Evolutionary conservation across 2,113 vertebrate genomes (phyloP).

Genomic region (Bubalus kerabau): DNA sequence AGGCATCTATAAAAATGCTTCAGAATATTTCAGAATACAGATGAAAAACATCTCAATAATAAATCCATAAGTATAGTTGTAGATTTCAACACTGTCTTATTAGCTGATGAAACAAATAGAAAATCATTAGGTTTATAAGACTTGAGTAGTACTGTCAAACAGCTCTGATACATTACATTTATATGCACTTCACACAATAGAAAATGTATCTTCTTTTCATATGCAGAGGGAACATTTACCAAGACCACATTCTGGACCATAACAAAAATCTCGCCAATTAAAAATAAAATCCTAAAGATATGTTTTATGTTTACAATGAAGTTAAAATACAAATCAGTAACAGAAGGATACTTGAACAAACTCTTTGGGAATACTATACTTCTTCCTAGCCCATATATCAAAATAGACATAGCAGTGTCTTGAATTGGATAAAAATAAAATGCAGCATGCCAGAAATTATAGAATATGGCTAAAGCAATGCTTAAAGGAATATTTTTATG

Average conservation of each 20-base stretch:
- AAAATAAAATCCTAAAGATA: not conserved
- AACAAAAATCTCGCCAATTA: not conserved
- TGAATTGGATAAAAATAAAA: not conserved
- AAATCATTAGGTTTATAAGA: not conserved
- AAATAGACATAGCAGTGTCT: not conserved
- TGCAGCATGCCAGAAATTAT: not conserved
- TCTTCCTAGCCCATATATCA: not conserved
- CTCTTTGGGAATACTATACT: not conserved
- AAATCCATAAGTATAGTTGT: not conserved
- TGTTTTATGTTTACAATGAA: not conserved
- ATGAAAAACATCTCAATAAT: not conserved
- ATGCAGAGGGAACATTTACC: not conserved
- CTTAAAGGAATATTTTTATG: not conserved
- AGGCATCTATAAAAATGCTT: not conserved
- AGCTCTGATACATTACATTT: not conserved
- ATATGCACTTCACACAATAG: not conserved
- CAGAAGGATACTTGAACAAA: not conserved
- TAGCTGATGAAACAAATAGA: not conserved
- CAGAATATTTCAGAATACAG: not conserved
- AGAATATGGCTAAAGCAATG: not conserved
- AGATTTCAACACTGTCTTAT: not conserved
- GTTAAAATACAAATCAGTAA: not conserved
- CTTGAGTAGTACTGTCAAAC: not conserved
- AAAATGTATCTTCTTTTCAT: not conserved
- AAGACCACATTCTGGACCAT: not conserved